Conservation (phyloP, 23 tunicate species). For the Styela clava region DNA sequence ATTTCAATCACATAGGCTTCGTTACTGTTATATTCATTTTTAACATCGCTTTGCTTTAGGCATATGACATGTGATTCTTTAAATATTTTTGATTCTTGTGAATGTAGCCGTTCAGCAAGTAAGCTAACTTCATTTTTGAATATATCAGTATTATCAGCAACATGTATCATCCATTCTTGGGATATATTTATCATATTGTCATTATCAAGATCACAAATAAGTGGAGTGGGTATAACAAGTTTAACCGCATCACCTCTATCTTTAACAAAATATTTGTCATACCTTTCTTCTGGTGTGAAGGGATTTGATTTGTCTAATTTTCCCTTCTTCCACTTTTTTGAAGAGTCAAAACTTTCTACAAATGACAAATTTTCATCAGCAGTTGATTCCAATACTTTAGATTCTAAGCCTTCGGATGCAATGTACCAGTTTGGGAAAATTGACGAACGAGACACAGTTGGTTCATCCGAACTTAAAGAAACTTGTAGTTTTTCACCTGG, state of each 20-base stretch:
- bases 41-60: not conserved
- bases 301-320: slow-evolving; percentile 38
- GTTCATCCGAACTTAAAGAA: slow-evolving; percentile 1
- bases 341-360: slow-evolving; percentile 35
- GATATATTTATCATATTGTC: slow-evolving; percentile 8
- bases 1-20: slow-evolving; percentile 49
- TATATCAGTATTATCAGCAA: not conserved
- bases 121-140: slow-evolving; percentile 25
- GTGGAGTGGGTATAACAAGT: slow-evolving; percentile 34
- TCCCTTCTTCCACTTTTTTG: slow-evolving; percentile 37
- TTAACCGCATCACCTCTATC: not conserved
- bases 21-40: slow-evolving; percentile 10
- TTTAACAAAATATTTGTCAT: not conserved
- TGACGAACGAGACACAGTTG: slow-evolving; percentile 36
- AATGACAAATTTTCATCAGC: slow-evolving; percentile 33
- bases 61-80: not conserved
- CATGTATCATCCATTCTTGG: not conserved
- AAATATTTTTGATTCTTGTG: not conserved
- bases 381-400: slow-evolving; percentile 37
- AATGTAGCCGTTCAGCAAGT: not conserved
- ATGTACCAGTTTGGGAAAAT: slow-evolving; percentile 73
- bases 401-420: slow-evolving; percentile 15
- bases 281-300: slow-evolving; percentile 40
- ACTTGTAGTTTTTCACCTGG: slow-evolving; percentile 13
- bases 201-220: slow-evolving; percentile 6